A percentile compares a stretch with the other conserved stretches of the same genome.
These are phyloP conservation scores for Oenanthe oenanthe DNA, from an alignment of 2,113 vertebrate species.

Conservation along the genomic window DNA sequence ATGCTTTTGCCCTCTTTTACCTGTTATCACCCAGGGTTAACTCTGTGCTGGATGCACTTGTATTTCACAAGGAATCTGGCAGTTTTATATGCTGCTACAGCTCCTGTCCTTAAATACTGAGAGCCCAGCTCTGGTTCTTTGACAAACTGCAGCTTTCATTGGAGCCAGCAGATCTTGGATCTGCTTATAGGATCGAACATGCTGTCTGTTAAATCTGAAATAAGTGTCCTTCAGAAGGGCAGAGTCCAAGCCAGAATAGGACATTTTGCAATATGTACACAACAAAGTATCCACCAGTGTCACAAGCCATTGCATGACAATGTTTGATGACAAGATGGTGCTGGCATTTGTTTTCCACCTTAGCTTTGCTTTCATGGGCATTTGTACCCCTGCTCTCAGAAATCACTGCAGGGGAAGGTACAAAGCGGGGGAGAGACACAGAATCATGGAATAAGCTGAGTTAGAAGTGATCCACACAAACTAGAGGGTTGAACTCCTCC, in stretches of 20 bases:
- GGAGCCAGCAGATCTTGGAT: neutral
- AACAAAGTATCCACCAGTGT: neutral
- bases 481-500: neutral
- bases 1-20: neutral
- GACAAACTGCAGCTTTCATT: neutral
- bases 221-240: neutral
- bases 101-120: neutral
- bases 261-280: neutral
- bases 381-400: neutral
- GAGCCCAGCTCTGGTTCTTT: neutral
- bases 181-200: neutral
- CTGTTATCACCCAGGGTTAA: neutral
- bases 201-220: neutral
- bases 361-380: neutral
- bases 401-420: neutral
- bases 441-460: neutral
- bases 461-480: neutral
- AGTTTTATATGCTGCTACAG: neutral
- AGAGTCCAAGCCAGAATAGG: neutral
- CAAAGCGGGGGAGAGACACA: neutral
- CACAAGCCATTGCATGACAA: rapidly evolving
- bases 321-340: neutral
- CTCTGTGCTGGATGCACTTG: neutral
- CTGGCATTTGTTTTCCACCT: neutral
- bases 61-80: neutral